These are phyloP conservation scores for Drosophila gaucha DNA, from an alignment of 2,888 invertebrate genomes.

Conservation along the genomic window DNA sequence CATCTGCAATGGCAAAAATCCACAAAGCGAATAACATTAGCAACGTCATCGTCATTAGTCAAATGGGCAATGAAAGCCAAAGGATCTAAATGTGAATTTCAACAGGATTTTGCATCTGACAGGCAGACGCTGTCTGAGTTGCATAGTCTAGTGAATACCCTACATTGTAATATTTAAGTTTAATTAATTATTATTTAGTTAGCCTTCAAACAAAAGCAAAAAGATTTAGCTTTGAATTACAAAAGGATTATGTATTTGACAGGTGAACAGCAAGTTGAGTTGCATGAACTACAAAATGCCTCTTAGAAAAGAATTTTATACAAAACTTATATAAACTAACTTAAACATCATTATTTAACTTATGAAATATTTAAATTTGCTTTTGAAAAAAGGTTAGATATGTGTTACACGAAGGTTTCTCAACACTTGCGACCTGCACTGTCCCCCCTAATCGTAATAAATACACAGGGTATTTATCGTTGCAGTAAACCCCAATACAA, in stretches of 20 bases:
- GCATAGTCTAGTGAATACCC: background rate
- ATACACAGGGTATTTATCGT: background rate
- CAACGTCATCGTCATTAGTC: background rate
- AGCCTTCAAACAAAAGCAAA: too few species aligned
- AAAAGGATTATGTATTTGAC: too few species aligned
- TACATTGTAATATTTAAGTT: background rate
- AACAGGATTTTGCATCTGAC: background rate
- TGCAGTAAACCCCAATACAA: background rate
- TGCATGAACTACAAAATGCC: too few species aligned
- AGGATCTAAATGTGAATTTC: background rate
- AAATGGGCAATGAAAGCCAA: constrained; percentile 2
- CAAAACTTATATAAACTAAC: too few species aligned
- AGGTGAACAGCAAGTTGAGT: too few species aligned
- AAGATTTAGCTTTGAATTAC: too few species aligned
- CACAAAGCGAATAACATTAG: constrained; percentile 16
- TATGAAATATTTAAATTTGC: too few species aligned
- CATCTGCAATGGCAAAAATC: constrained; percentile 51
- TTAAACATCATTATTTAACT: too few species aligned
- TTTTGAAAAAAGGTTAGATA: too few species aligned
- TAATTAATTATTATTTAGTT: background rate
- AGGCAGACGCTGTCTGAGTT: background rate
- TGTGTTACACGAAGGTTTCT: too few species aligned
- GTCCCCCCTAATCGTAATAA: background rate
- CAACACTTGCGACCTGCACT: too few species aligned
- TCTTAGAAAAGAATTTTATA: too few species aligned